Conservation (phyloP, 2,888 invertebrate species). For the Scaptomyza polygonia region DNA sequence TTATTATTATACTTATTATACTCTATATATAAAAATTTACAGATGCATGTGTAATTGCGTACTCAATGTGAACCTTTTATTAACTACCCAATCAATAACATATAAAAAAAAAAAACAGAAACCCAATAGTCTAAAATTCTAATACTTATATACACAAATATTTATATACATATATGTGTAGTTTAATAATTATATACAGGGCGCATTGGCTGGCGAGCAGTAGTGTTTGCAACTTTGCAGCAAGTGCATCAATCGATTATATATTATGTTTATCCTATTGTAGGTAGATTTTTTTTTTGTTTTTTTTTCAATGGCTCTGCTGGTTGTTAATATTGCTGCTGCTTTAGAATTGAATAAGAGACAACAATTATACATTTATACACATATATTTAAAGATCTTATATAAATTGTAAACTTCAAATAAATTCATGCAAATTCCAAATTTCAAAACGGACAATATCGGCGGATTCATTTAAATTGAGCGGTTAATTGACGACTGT, state of each 20-base stretch:
- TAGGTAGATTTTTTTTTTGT: constrained; percentile 14
- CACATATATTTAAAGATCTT: constrained; percentile 14
- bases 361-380: constrained; percentile 18
- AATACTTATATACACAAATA: background rate
- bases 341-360: constrained; percentile 33
- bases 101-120: constrained; percentile 14
- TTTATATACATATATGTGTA: constrained; percentile 17
- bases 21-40: constrained; percentile 17
- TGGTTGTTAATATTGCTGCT: constrained; percentile 31
- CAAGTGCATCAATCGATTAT: constrained; percentile 22
- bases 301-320: constrained; percentile 17
- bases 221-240: constrained; percentile 25
- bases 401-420: constrained; percentile 36
- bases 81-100: constrained; percentile 33
- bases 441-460: constrained; percentile 4
- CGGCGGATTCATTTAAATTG: background rate
- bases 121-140: background rate
- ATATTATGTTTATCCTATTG: constrained; percentile 28
- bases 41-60: constrained; percentile 34
- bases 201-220: constrained; percentile 41
- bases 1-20: background rate
- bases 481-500: background rate
- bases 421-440: constrained; percentile 38
- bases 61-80: constrained; percentile 36
- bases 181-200: constrained; percentile 52